Evolutionary conservation across 2,888 invertebrate species (phyloP).

Genomic region (Villa cingulata): DNA sequence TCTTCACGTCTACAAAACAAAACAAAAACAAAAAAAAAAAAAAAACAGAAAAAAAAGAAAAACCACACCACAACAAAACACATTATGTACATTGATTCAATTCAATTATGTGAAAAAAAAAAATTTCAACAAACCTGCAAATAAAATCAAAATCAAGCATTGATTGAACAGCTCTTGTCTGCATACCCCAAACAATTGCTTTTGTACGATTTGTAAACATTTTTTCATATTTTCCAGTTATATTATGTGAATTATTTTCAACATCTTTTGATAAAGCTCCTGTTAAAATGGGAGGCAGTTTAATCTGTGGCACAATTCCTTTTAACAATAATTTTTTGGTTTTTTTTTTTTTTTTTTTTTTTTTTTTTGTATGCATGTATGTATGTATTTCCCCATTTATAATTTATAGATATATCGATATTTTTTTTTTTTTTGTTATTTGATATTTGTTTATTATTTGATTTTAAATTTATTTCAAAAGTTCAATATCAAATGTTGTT

Average conservation of each 20-base stretch:
- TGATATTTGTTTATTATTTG: no score
- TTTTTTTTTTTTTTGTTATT: no score
- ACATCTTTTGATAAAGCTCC: slow-evolving; percentile 25
- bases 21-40: no score
- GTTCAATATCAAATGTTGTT: no score
- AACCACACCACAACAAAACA: no score
- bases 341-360: background rate
- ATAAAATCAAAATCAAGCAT: slow-evolving; percentile 38
- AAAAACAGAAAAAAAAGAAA: no score
- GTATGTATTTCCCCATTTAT: no score
- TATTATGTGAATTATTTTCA: slow-evolving; percentile 20
- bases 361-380: no score
- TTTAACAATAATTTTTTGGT: background rate
- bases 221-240: slow-evolving; percentile 32
- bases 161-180: slow-evolving; percentile 81
- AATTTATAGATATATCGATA: no score
- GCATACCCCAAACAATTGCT: slow-evolving; percentile 99
- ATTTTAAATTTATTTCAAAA: no score
- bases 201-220: slow-evolving; percentile 75
- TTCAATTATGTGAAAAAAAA: no score
- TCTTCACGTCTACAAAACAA: slow-evolving; percentile 76
- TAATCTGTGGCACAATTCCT: slow-evolving; percentile 22
- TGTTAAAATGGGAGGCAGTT: slow-evolving; percentile 38
- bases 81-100: no score
- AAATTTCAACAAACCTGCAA: slow-evolving; percentile 25